These are phyloP conservation scores for Keiferia lycopersicella DNA, from an alignment of 2,888 invertebrate species.

Conservation along the genomic window DNA sequence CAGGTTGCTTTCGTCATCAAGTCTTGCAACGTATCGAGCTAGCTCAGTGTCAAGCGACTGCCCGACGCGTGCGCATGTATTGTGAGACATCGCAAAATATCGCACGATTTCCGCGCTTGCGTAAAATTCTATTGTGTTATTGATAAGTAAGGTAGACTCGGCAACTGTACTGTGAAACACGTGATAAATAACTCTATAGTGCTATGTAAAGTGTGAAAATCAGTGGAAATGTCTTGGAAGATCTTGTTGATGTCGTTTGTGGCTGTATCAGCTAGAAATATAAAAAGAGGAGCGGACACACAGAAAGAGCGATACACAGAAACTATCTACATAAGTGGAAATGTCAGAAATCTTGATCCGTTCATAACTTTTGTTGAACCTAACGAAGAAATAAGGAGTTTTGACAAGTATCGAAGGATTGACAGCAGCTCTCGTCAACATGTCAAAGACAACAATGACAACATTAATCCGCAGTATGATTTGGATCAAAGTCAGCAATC, in stretches of 20 bases:
- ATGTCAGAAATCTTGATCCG: background rate
- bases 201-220: slow-evolving; percentile 3
- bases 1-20: background rate
- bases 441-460: background rate
- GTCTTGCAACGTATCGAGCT: background rate
- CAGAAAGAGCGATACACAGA: background rate
- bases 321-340: background rate
- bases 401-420: background rate
- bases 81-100: background rate
- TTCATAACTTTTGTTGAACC: background rate
- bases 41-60: slow-evolving; percentile 16
- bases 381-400: background rate
- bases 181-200: background rate
- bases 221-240: slow-evolving; percentile 12
- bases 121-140: background rate
- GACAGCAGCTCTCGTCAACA: background rate
- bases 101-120: slow-evolving; percentile 3
- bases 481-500: slow-evolving; percentile 2
- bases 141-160: background rate
- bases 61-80: slow-evolving; percentile 18
- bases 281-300: background rate
- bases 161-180: background rate
- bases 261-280: slow-evolving; percentile 18
- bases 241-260: background rate
- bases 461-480: slow-evolving; percentile 4